These are phyloP conservation scores for Onychostruthus taczanowskii DNA, from an alignment of 2,113 vertebrate species.

Conservation along the genomic window DNA sequence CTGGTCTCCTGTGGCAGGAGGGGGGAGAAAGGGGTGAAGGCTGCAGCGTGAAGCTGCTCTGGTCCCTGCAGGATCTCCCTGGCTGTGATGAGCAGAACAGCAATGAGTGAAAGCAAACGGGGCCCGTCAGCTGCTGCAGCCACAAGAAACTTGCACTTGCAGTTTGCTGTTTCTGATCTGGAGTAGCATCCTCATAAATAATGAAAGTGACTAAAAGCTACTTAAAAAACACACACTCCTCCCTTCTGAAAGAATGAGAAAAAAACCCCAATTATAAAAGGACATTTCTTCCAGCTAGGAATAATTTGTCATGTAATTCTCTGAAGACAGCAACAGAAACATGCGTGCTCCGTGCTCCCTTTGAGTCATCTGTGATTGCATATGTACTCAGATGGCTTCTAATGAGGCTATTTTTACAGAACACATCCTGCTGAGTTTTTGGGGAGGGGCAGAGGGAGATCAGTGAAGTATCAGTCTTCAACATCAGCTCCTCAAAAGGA, in stretches of 20 bases:
- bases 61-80: neutral
- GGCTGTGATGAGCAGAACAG: neutral
- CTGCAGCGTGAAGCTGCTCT: neutral
- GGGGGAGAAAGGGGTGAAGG: neutral
- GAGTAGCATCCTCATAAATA: constrained; percentile 62
- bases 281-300: constrained; percentile 64
- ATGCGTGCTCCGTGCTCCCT: constrained; percentile 5
- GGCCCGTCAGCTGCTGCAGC: neutral
- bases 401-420: constrained; percentile 60
- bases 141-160: neutral
- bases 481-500: constrained; percentile 19
- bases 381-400: constrained; percentile 37
- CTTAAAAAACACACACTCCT: constrained; percentile 64
- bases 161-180: constrained; percentile 53
- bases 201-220: constrained; percentile 69
- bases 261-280: constrained; percentile 57
- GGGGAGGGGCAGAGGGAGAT: constrained; percentile 4
- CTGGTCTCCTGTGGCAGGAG: neutral
- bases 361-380: constrained; percentile 45
- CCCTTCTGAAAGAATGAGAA: constrained; percentile 48
- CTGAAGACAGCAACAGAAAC: constrained; percentile 58
- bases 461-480: neutral
- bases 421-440: constrained; percentile 50
- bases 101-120: neutral
- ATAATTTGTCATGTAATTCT: constrained; percentile 70